Conservation (phyloP, 2,113 vertebrate species). For the Apistogramma diplotaenia region DNA sequence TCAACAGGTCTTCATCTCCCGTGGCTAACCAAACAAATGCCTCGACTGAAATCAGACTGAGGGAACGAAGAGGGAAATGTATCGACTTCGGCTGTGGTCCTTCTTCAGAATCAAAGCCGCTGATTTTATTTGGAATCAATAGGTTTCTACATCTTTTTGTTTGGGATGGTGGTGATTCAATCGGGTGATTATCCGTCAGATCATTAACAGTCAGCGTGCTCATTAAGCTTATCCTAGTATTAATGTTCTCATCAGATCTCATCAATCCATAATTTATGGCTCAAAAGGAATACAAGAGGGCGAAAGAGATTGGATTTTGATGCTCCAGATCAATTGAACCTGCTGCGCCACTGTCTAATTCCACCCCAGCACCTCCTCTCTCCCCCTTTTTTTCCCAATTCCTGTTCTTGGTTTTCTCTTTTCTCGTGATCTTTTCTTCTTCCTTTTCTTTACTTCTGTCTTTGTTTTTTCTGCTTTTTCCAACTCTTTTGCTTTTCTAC, state of each 20-base stretch:
- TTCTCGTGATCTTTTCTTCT: background rate
- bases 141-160: slow-evolving; percentile 8
- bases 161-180: slow-evolving; percentile 2
- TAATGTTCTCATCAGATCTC: slow-evolving; percentile 61
- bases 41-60: slow-evolving; percentile 53
- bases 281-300: slow-evolving; percentile 63
- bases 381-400: background rate
- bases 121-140: slow-evolving; percentile 49
- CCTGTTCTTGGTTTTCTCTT: background rate
- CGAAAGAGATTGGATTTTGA: background rate
- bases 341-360: background rate
- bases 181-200: slow-evolving; percentile 16
- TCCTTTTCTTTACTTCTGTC: background rate
- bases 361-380: background rate
- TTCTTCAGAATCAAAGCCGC: slow-evolving; percentile 23
- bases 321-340: slow-evolving; percentile 24
- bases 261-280: slow-evolving; percentile 70
- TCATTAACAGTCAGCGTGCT: slow-evolving; percentile 39
- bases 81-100: slow-evolving; percentile 16
- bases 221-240: slow-evolving; percentile 49
- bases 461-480: background rate
- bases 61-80: background rate
- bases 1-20: slow-evolving; percentile 77
- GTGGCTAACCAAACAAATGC: slow-evolving; percentile 67
- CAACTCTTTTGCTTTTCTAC: background rate